Conservation (phyloP, 2,888 invertebrate genomes). For the Odontothrips loti region DNA sequence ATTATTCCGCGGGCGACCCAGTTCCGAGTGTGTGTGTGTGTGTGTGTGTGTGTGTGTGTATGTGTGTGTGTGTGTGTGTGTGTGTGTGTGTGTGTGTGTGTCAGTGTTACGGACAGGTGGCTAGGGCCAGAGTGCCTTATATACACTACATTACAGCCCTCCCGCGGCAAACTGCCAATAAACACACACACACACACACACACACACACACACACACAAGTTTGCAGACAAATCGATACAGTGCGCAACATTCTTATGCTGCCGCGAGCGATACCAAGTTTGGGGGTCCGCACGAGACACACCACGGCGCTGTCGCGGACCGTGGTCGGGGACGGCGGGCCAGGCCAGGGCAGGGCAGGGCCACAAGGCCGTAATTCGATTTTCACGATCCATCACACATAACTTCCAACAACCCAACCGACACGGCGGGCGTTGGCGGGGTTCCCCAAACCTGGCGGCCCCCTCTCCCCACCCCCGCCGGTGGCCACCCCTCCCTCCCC, state of each 20-base stretch:
- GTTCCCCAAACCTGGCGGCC: background rate
- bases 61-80: no score
- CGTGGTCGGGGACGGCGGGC: background rate
- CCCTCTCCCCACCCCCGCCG: background rate
- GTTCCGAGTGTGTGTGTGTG: no score
- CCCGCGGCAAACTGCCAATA: background rate
- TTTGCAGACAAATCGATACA: background rate
- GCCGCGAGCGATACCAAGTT: background rate
- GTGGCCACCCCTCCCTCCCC: background rate
- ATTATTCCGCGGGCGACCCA: background rate
- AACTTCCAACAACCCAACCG: background rate
- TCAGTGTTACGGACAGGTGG: no score
- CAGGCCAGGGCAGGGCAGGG: background rate
- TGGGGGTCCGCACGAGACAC: background rate
- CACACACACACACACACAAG: background rate
- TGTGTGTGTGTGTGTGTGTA: no score
- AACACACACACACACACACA: background rate
- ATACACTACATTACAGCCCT: no score
- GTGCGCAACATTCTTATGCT: background rate
- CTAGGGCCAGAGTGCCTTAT: no score
- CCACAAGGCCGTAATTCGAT: background rate
- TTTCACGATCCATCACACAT: constrained; percentile 3
- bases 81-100: no score
- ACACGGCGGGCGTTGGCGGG: background rate
- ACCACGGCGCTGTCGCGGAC: background rate